A percentile compares a stretch with the other conserved stretches of the same genome.
Conservation (phyloP, 2,888 invertebrate genomes). For the Noctua fimbriata region DNA sequence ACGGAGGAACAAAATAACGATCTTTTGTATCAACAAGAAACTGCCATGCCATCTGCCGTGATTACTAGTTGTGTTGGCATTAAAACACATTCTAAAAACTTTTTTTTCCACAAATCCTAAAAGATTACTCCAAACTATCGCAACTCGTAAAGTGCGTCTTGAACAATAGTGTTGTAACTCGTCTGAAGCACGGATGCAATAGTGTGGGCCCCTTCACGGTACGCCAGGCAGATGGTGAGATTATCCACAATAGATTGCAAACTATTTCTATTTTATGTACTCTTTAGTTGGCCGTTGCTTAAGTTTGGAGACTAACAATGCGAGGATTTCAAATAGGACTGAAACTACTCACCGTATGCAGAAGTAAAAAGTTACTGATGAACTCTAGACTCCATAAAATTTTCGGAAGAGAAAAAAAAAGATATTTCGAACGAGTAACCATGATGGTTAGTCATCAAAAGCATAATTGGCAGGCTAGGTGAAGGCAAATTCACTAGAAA, state of each 20-base stretch:
- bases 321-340: constrained; percentile 1
- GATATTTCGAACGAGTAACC: background rate
- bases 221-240: constrained; percentile 57
- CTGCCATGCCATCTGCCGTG: background rate
- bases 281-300: constrained; percentile 39
- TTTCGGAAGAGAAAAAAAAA: background rate
- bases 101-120: constrained; percentile 4
- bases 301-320: constrained; percentile 23
- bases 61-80: background rate
- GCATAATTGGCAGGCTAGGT: background rate
- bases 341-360: background rate
- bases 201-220: constrained; percentile 58
- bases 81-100: background rate
- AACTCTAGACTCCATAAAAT: background rate
- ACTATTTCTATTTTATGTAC: constrained; percentile 28
- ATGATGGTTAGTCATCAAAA: background rate
- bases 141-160: constrained; percentile 29
- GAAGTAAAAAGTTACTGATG: background rate
- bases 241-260: constrained; percentile 58
- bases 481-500: background rate
- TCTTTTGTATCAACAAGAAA: background rate
- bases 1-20: too few species aligned
- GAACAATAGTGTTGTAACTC: constrained; percentile 63
- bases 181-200: constrained; percentile 41
- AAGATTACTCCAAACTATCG: constrained; percentile 13